Base-by-base conservation (phyloP, 2,888 invertebrate species). In the Homarus gammarus region DNA sequence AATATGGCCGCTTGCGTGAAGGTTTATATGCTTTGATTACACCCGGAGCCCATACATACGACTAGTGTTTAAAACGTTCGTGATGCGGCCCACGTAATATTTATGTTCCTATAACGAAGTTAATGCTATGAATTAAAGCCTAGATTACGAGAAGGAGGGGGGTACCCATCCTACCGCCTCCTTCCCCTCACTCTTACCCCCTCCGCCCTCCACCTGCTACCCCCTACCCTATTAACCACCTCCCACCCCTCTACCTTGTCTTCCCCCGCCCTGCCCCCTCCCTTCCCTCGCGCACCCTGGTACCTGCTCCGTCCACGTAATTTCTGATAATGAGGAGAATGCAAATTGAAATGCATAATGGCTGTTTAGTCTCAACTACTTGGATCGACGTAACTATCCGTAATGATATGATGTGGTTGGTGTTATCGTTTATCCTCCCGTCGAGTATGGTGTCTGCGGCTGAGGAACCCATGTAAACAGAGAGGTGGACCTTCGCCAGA, bases 1-100 rank as follows among this genome's bases (percentile, higher is more conserved):
- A 49, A 36, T 83, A 78, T 10, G 27, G 70, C 49, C 33, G 22
- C 49, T 38, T 70, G 70, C 61, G 31, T 31, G 33, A 40, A 36
- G 64, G 15, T 70, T 83, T 70, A 83, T 83, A 68, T 40, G n/a
- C 83, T 15, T 68, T 77, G 75, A 84, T 84, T 84, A 84, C 84
- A 75, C 64, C n/a, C 64, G 77, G 40, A 6, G 75, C 15, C 61
- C 84, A 84, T 84, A 84, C 75, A 75, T 56, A 68, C 36, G 82
- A 61, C 18, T 61, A 18, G 70, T 77, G 44, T 75, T 84, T 84
- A 84, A 84, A 44, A 38, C 70, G 36, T 68, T 44, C 33, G 33
- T 51, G 36, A 61, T 70, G 83, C 18, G 83, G 64, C 36, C 61
- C 77, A 44, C 8, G 77, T 77, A 77, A 49, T 56, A 64, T 81